Evolutionary conservation across 2,888 invertebrate species (phyloP).

Genomic region (Neoascia interrupta): DNA sequence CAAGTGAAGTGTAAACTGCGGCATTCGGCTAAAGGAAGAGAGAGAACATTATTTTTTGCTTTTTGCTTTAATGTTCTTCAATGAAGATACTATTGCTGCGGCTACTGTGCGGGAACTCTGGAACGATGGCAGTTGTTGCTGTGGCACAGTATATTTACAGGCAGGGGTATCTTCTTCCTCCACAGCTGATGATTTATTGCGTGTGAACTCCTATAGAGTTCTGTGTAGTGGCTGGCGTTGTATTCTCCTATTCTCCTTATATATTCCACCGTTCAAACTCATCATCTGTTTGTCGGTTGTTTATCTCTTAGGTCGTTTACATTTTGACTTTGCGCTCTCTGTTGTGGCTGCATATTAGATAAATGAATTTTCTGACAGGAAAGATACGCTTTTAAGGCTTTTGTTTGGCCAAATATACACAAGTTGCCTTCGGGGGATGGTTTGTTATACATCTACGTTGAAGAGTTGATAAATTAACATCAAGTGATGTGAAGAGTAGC

Average conservation of each 20-base stretch:
- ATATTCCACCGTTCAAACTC: slow-evolving; percentile 7
- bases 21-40: slow-evolving; percentile 28
- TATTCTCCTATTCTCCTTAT: slow-evolving; percentile 19
- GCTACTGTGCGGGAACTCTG: too few relatives aligned
- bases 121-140: too few relatives aligned
- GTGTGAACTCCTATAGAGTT: slow-evolving; percentile 45
- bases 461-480: slow-evolving; percentile 14
- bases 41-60: slow-evolving; percentile 27
- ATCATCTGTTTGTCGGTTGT: slow-evolving; percentile 56
- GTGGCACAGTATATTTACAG: too few relatives aligned
- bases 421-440: too few relatives aligned
- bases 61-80: slow-evolving; percentile 22
- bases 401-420: neutral
- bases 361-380: slow-evolving; percentile 12
- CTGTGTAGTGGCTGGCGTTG: slow-evolving; percentile 15
- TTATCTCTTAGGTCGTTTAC: slow-evolving; percentile 68
- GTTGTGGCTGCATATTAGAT: slow-evolving; percentile 28
- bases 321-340: slow-evolving; percentile 38
- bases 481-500: slow-evolving; percentile 15
- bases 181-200: slow-evolving; percentile 64
- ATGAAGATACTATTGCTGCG: slow-evolving; percentile 31
- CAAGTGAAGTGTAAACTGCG: slow-evolving; percentile 66
- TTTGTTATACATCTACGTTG: slow-evolving; percentile 11
- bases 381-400: neutral
- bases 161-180: slow-evolving; percentile 14